Evolutionary conservation across 2,888 invertebrate genomes (phyloP).

Genomic region (Tortrix viridana): DNA sequence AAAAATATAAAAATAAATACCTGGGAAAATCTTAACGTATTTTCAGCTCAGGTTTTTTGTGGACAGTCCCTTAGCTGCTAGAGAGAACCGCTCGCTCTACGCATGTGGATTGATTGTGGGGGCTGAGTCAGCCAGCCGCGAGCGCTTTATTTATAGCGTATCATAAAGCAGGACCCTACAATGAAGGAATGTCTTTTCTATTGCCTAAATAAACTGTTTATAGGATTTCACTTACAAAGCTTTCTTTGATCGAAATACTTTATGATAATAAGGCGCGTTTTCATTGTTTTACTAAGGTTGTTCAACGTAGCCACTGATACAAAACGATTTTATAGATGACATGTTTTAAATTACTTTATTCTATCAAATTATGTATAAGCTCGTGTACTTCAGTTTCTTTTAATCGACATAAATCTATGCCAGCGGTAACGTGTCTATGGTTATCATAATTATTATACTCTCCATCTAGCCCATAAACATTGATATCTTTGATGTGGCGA

Average conservation of each 20-base stretch:
- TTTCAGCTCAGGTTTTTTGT: too few relatives aligned
- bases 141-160: slow-evolving; percentile 14
- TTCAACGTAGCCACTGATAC: neutral
- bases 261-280: neutral
- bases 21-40: too few relatives aligned
- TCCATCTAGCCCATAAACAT: slow-evolving; percentile 66
- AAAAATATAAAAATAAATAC: too few relatives aligned
- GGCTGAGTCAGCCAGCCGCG: slow-evolving; percentile 7
- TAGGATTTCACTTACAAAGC: slow-evolving; percentile 1
- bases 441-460: slow-evolving; percentile 72
- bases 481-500: slow-evolving; percentile 53
- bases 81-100: too few relatives aligned
- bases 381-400: slow-evolving; percentile 40
- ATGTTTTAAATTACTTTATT: neutral
- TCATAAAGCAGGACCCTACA: slow-evolving; percentile 15
- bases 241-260: neutral
- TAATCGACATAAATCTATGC: slow-evolving; percentile 61
- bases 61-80: too few relatives aligned
- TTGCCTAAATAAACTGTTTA: slow-evolving; percentile 17
- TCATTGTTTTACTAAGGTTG: neutral
- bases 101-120: neutral
- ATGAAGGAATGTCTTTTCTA: slow-evolving; percentile 6
- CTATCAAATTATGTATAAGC: slow-evolving; percentile 36
- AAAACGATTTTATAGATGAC: too few relatives aligned
- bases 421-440: slow-evolving; percentile 48